Conservation (phyloP, 2,113 vertebrate species). For the Rallus limicola region DNA sequence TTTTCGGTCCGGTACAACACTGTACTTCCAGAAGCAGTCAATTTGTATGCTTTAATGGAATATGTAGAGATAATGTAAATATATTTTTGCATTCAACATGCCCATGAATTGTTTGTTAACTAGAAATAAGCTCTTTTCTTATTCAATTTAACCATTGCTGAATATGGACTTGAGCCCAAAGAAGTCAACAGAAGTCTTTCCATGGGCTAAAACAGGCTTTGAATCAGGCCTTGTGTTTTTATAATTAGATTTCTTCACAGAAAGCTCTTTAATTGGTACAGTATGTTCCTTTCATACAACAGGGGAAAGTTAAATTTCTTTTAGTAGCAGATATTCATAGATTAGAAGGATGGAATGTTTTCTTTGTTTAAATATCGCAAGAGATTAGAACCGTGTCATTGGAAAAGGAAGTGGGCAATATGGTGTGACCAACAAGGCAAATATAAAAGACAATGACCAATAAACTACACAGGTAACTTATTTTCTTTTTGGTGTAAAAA, state of each 20-base stretch:
- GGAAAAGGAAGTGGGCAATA: neutral
- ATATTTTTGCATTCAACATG: neutral
- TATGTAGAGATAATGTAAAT: neutral
- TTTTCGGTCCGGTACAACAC: neutral
- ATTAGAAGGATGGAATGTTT: neutral
- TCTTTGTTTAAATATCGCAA: neutral
- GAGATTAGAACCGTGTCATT: neutral
- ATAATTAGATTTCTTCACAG: conserved; percentile 53
- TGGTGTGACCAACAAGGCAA: neutral
- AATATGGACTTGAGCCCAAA: neutral
- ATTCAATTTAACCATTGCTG: conserved; percentile 6
- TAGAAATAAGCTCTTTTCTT: neutral
- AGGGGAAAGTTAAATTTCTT: conserved; percentile 8
- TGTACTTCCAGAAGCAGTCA: neutral
- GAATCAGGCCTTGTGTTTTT: conserved; percentile 48
- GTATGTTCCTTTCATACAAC: neutral
- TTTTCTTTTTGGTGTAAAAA: neutral
- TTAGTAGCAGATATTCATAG: neutral
- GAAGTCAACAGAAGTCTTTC: conserved; percentile 18
- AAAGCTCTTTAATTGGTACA: conserved; percentile 42
- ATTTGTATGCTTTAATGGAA: neutral
- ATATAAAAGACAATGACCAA: neutral
- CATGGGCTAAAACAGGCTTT: conserved; percentile 22
- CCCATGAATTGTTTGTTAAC: neutral
- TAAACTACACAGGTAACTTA: neutral